Conservation (phyloP, 2,797 vertebrate genomes). For the Cetoscarus ocellatus region DNA sequence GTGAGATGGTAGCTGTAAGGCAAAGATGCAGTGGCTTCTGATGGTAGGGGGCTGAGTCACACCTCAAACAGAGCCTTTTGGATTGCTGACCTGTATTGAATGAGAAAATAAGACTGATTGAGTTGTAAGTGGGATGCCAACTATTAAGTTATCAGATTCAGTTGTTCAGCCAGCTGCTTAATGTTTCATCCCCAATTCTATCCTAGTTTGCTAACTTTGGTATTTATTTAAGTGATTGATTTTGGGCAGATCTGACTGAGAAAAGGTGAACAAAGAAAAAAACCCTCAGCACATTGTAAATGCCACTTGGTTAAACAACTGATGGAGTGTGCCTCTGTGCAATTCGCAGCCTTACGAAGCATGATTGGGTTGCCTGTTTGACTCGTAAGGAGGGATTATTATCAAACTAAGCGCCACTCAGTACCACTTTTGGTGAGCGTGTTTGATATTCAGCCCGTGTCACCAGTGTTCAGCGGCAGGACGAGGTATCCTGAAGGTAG, state of each 20-base stretch:
- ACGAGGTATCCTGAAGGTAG: conserved; percentile 59
- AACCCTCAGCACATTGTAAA: conserved; percentile 1
- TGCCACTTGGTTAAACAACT: conserved; percentile 22
- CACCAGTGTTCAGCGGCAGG: conserved; percentile 45
- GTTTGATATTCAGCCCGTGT: conserved; percentile 50
- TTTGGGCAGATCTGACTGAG: background rate
- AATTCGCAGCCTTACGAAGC: conserved; percentile 12
- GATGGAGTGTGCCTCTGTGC: conserved; percentile 13
- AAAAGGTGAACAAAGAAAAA: background rate
- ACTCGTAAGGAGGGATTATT: conserved; percentile 17
- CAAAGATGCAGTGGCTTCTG: too few species aligned
- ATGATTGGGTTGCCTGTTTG: conserved; percentile 13
- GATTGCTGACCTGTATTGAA: too few species aligned
- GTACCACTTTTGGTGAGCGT: conserved; percentile 15
- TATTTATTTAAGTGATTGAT: background rate
- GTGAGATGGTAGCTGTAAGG: too few species aligned
- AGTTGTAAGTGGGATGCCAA: too few species aligned
- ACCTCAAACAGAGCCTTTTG: too few species aligned
- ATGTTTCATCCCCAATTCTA: too few species aligned
- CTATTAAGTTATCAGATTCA: too few species aligned
- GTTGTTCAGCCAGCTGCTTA: too few species aligned
- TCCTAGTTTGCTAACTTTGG: too few species aligned
- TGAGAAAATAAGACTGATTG: too few species aligned
- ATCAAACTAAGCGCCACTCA: conserved; percentile 30
- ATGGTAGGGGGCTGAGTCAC: too few species aligned